A percentile compares a stretch with the other conserved stretches of the same genome.
Evolutionary conservation across 37 sponge, comb jelly and placozoan species (phyloP).

Genomic region (Beroe forskalii): DNA sequence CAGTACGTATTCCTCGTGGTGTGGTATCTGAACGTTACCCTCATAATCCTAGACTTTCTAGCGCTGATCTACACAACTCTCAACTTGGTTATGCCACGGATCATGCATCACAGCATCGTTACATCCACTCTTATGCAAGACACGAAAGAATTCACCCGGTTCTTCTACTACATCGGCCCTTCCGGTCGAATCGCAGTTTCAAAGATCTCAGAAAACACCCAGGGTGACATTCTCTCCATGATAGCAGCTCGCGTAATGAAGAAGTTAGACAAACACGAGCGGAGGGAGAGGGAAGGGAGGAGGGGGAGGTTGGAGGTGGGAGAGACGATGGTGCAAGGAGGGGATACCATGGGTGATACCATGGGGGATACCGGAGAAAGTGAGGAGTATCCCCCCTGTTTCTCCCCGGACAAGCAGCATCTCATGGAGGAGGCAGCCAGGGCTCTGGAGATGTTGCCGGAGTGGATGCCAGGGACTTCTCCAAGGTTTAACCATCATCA

Average conservation of each 20-base stretch:
- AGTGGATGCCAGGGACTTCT: neutral
- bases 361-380: too few species aligned
- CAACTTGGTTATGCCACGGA: neutral
- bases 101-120: conserved; percentile 33
- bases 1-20: conserved; percentile 36
- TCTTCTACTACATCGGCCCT: conserved; percentile 16
- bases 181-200: conserved; percentile 12
- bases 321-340: neutral
- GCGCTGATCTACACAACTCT: neutral
- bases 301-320: neutral
- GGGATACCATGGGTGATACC: too few species aligned
- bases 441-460: neutral
- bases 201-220: conserved; percentile 27
- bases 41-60: neutral
- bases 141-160: neutral
- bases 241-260: neutral
- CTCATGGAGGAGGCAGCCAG: neutral
- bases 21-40: conserved; percentile 47
- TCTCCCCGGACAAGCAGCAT: neutral
- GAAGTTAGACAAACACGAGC: conserved; percentile 8
- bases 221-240: neutral
- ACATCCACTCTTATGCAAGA: conserved; percentile 4
- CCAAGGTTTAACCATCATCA: neutral
- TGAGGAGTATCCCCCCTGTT: neutral
- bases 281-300: neutral